These are phyloP conservation scores for Coptotermes formosanus DNA, from an alignment of 1,140 invertebrate genomes.

Conservation along the genomic window DNA sequence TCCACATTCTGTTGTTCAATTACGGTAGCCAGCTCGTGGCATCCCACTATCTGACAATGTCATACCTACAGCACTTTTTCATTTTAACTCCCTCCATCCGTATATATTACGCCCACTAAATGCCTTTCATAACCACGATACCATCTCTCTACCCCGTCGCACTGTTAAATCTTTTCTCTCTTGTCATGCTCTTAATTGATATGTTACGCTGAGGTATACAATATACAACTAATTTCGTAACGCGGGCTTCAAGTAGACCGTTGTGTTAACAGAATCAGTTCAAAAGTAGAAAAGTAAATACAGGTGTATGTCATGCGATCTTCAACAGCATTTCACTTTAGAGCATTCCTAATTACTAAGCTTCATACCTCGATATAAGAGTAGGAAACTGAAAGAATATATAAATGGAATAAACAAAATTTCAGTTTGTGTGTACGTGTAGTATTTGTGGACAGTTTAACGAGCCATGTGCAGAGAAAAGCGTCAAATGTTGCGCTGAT, in stretches of 20 bases:
- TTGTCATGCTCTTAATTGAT: not conserved
- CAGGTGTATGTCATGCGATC: not conserved
- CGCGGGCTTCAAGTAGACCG: not conserved
- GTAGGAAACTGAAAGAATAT: too few relatives aligned
- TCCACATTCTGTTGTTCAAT: not conserved
- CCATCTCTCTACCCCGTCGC: not conserved
- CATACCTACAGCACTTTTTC: not conserved
- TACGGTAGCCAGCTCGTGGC: not conserved
- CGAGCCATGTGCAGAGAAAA: too few relatives aligned
- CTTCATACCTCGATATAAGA: not conserved
- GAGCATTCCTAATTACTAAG: not conserved
- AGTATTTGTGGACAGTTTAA: too few relatives aligned
- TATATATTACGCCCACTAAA: not conserved
- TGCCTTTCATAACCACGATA: not conserved
- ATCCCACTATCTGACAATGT: not conserved
- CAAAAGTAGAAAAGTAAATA: not conserved
- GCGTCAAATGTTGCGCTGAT: too few relatives aligned
- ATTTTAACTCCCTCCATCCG: not conserved
- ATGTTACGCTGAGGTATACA: not conserved
- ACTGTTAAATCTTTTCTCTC: not conserved
- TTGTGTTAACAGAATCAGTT: not conserved
- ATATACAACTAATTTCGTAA: not conserved
- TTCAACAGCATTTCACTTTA: not conserved
- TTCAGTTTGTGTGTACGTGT: too few relatives aligned
- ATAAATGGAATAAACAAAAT: too few relatives aligned